A percentile compares a stretch with the other conserved stretches of the same genome.
phyloP scores from a whole-genome alignment of 2,797 vertebrate species.

The Cirrhinus mrigala region DNA sequence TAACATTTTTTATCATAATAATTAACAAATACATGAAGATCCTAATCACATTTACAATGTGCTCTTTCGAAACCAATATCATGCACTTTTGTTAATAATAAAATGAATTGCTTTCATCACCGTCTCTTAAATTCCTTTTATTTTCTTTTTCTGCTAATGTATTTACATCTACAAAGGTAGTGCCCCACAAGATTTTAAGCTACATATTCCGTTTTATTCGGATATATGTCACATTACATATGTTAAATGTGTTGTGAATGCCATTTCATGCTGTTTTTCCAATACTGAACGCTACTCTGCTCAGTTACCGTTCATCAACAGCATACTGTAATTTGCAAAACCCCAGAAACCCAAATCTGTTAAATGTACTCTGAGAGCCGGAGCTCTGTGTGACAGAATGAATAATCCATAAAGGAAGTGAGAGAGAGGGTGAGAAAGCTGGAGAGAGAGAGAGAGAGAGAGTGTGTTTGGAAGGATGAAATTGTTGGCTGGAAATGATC shows the following conservation, averaged over 20 bases:
- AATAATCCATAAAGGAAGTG: constrained; percentile 13
- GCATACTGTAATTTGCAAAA: constrained; percentile 33
- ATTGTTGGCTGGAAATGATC: constrained; percentile 8
- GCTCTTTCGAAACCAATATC: neutral
- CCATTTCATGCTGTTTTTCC: neutral
- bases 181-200: neutral
- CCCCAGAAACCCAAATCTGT: constrained; percentile 31
- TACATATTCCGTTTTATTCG: neutral
- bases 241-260: neutral
- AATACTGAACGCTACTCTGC: neutral
- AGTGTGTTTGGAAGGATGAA: neutral
- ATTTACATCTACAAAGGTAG: neutral
- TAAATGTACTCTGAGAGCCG: constrained; percentile 12
- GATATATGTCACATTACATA: neutral
- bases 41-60: neutral
- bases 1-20: neutral
- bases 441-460: neutral
- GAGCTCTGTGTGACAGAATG: constrained; percentile 9
- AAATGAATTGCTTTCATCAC: neutral
- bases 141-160: neutral
- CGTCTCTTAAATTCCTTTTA: neutral
- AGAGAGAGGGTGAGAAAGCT: neutral
- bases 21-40: neutral
- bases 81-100: neutral
- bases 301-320: neutral